These are phyloP conservation scores for Eumeta japonica DNA, from an alignment of 1,140 invertebrate genomes.

Conservation along the genomic window DNA sequence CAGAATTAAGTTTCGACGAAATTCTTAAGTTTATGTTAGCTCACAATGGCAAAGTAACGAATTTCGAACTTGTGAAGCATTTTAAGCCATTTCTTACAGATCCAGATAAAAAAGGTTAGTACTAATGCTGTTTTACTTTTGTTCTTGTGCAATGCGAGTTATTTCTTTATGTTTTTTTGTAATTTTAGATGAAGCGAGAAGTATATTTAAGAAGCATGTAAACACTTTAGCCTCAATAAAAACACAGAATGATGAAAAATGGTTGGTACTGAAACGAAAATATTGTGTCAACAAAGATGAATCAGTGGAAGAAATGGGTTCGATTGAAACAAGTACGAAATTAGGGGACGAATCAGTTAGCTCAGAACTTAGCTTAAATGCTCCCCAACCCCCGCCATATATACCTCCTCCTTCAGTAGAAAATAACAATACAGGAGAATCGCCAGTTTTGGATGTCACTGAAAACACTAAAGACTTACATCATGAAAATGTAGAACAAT, in stretches of 20 bases:
- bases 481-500: too few relatives aligned
- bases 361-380: too few relatives aligned
- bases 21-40: constrained; percentile 80
- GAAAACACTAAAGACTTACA: too few relatives aligned
- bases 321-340: background rate
- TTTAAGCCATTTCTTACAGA: constrained; percentile 84
- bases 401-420: background rate
- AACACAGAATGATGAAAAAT: constrained; percentile 79
- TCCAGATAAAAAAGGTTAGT: constrained; percentile 72
- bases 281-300: constrained; percentile 37
- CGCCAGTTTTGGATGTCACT: too few relatives aligned
- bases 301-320: constrained; percentile 7
- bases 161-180: too few relatives aligned
- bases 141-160: too few relatives aligned
- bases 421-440: too few relatives aligned
- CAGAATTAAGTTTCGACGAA: constrained; percentile 76
- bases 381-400: background rate
- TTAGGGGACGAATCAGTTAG: background rate
- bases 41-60: constrained; percentile 81
- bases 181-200: constrained; percentile 78
- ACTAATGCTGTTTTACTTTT: constrained; percentile 6
- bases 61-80: constrained; percentile 84
- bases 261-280: constrained; percentile 77
- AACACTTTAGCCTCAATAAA: constrained; percentile 84
- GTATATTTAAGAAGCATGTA: constrained; percentile 87